Conservation (phyloP, 2,113 vertebrate species). For the Rhodinocichla rosea region DNA sequence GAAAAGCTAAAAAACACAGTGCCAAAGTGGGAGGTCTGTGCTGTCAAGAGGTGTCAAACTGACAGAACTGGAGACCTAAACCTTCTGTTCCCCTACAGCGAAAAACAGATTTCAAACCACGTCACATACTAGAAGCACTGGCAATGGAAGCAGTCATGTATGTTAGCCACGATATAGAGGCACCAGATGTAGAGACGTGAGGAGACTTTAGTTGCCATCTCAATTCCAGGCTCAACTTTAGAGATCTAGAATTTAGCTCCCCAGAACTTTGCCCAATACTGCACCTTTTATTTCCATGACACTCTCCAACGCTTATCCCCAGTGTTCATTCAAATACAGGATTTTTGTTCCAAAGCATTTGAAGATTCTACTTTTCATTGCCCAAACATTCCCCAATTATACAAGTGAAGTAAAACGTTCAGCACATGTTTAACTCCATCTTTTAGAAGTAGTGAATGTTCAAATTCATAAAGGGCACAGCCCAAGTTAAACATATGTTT, state of each 20-base stretch:
- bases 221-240: background rate
- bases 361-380: background rate
- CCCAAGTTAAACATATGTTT: background rate
- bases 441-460: background rate
- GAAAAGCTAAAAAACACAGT: slow-evolving; percentile 20
- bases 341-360: background rate
- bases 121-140: slow-evolving; percentile 30
- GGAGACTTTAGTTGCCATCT: background rate
- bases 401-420: background rate
- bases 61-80: slow-evolving; percentile 47
- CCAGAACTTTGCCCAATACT: background rate
- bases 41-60: slow-evolving; percentile 54
- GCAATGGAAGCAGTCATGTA: slow-evolving; percentile 24
- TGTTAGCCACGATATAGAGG: background rate
- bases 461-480: background rate
- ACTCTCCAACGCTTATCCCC: background rate
- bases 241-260: background rate
- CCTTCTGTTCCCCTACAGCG: slow-evolving; percentile 40
- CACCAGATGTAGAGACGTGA: slow-evolving; percentile 12
- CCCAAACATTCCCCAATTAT: background rate
- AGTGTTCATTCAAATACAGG: background rate
- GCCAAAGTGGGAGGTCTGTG: slow-evolving; percentile 50
- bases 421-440: background rate
- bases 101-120: slow-evolving; percentile 51
- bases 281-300: background rate